Base-by-base conservation (phyloP, 2,888 invertebrate genomes). In the Drosophila fungiperda region DNA sequence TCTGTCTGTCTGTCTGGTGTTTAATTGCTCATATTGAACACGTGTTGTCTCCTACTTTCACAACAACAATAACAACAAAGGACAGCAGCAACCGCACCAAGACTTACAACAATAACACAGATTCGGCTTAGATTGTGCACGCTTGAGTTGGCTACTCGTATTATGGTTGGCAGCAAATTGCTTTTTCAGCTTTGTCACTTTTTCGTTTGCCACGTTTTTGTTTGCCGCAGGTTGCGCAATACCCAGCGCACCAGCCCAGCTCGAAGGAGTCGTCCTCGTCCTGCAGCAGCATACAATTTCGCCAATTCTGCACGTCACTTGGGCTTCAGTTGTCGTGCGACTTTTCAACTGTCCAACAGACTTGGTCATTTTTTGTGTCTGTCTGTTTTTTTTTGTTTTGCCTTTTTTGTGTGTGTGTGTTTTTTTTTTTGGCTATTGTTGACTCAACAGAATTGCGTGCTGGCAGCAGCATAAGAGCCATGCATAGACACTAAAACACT, bases 1-100 rank as follows among this genome's bases (percentile, higher is more conserved):
- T 71, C 42, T 69, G 54, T 66, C 72, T 69, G 54, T 66, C 72
- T 69, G 57, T 66, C 72, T 72, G 75, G 77, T 87, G 87, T 87
- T 87, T 87, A 87, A 87, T 87, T 90, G 90, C 90, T 90, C 89
- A 90, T 90, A 87, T 87, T 86, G 89, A 87, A 89, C 87, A 87
- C 87, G 90, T 89, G 87, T 90, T 81, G 81, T 87, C 68, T 77
- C 72, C 68, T 68, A 58, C 68, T 35, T 29, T 2, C 50, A 57
- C 54, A 72, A 40, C 32, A 54, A 17, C 4, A 29, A 58, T n/a
- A 62, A 49, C 12, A 50, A 15, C 36, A 52, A 32, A 26, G 26
- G 26, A 29, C 20, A 59, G 2, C 20, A 50, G n/a, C n/a, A 36
- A 4, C 17, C 36, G 1, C 36, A 36, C 36, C n/a, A 38, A 12